These are phyloP conservation scores for Psilanteris sp. DNA, from an alignment of 1,140 invertebrate genomes.

Conservation along the genomic window DNA sequence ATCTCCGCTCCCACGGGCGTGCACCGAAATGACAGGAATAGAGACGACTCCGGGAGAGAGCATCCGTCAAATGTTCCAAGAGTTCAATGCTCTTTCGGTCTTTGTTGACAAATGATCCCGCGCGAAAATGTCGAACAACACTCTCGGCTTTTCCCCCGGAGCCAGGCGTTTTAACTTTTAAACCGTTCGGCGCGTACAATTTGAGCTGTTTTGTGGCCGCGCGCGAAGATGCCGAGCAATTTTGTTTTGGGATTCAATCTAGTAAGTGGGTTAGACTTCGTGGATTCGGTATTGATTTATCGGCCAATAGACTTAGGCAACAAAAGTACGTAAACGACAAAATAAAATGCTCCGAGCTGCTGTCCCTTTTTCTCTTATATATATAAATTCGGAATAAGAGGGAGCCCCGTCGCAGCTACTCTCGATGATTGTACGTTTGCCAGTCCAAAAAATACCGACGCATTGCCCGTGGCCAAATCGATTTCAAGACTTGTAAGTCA, in stretches of 20 bases:
- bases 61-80: slow-evolving; percentile 37
- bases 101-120: slow-evolving; percentile 28
- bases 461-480: slow-evolving; percentile 29
- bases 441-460: slow-evolving; percentile 30
- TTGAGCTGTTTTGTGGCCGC: too few relatives aligned
- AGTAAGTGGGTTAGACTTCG: slow-evolving; percentile 23
- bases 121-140: slow-evolving; percentile 13
- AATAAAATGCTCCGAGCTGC: slow-evolving; percentile 37
- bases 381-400: slow-evolving; percentile 21
- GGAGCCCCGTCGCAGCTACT: slow-evolving; percentile 34
- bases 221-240: slow-evolving; percentile 12
- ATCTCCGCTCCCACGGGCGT: slow-evolving; percentile 26
- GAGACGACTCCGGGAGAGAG: slow-evolving; percentile 27
- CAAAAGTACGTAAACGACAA: slow-evolving; percentile 39
- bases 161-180: slow-evolving; percentile 22
- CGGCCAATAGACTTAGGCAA: slow-evolving; percentile 30
- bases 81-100: slow-evolving; percentile 24
- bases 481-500: slow-evolving; percentile 21
- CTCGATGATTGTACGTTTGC: slow-evolving; percentile 33
- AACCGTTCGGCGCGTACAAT: too few relatives aligned
- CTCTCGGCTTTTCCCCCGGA: not conserved
- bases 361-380: slow-evolving; percentile 24
- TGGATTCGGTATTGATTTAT: slow-evolving; percentile 46
- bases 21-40: slow-evolving; percentile 40
- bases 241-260: slow-evolving; percentile 33